These are phyloP conservation scores for Solea solea DNA, from an alignment of 2,113 vertebrate genomes.

Conservation along the genomic window DNA sequence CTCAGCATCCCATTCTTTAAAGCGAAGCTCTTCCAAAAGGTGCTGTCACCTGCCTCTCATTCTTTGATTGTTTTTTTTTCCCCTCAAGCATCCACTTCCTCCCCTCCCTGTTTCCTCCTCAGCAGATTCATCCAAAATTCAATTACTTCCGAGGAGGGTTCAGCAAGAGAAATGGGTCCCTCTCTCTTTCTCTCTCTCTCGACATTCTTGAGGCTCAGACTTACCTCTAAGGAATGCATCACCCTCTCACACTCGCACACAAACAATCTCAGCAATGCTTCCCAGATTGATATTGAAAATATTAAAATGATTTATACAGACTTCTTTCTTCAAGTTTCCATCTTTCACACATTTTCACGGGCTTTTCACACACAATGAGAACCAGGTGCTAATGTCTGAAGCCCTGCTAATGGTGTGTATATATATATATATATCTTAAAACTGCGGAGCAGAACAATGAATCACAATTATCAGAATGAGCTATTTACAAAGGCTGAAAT, in stretches of 20 bases:
- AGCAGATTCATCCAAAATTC: slow-evolving; percentile 72
- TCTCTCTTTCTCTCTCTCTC: slow-evolving; percentile 49
- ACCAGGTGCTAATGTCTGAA: slow-evolving; percentile 4
- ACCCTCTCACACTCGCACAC: slow-evolving; percentile 23
- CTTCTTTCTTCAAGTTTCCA: slow-evolving; percentile 22
- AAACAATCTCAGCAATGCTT: slow-evolving; percentile 50
- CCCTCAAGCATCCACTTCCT: slow-evolving; percentile 41
- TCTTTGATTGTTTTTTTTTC: slow-evolving; percentile 61
- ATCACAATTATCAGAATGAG: too few species aligned
- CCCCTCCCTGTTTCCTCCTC: slow-evolving; percentile 44
- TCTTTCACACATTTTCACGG: slow-evolving; percentile 8
- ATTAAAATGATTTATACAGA: slow-evolving; percentile 37
- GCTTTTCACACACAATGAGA: slow-evolving; percentile 12
- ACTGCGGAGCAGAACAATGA: too few species aligned
- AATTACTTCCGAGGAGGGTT: slow-evolving; percentile 69
- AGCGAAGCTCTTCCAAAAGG: slow-evolving; percentile 52
- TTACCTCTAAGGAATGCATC: slow-evolving; percentile 49
- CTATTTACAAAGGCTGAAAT: too few species aligned
- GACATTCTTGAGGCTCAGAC: slow-evolving; percentile 29
- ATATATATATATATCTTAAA: slow-evolving; percentile 9
- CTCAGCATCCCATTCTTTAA: slow-evolving; percentile 49
- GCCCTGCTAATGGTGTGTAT: slow-evolving; percentile 9
- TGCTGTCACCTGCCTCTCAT: slow-evolving; percentile 65
- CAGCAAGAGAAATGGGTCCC: slow-evolving; percentile 58
- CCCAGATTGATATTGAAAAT: slow-evolving; percentile 46